phyloP scores from a whole-genome alignment of 2,888 invertebrate species.

The Agrochola litura region DNA sequence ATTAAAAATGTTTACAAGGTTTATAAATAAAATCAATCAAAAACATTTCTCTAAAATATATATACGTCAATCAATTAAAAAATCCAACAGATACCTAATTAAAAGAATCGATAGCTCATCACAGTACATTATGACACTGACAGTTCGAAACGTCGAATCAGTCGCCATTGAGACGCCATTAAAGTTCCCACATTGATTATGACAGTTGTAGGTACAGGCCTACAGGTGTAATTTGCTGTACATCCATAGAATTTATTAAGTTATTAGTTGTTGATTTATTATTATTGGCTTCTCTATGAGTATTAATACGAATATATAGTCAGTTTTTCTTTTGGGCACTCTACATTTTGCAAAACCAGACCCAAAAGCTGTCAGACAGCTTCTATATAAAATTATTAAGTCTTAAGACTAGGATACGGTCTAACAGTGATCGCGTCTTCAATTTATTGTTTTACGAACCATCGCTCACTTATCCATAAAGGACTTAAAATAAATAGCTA shows the following conservation, averaged over 20 bases:
- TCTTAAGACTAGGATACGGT: neutral
- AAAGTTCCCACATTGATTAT: slow-evolving; percentile 46
- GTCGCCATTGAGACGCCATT: slow-evolving; percentile 50
- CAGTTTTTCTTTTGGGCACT: neutral
- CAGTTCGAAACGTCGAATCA: slow-evolving; percentile 57
- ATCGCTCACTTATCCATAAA: neutral
- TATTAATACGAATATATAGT: neutral
- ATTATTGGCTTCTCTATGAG: slow-evolving; percentile 9
- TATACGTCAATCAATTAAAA: slow-evolving; percentile 43
- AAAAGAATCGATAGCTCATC: slow-evolving; percentile 37
- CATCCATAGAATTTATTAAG: slow-evolving; percentile 19
- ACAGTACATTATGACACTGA: slow-evolving; percentile 26
- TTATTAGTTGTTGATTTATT: slow-evolving; percentile 40
- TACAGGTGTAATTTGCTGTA: slow-evolving; percentile 31
- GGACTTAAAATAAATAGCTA: slow-evolving; percentile 17
- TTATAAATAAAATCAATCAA: slow-evolving; percentile 49
- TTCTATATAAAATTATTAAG: neutral
- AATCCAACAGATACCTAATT: slow-evolving; percentile 37
- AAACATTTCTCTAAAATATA: slow-evolving; percentile 14
- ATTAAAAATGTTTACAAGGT: slow-evolving; percentile 42
- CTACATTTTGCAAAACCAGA: neutral
- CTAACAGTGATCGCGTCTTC: neutral
- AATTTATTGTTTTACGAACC: neutral
- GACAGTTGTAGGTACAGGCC: slow-evolving; percentile 27
- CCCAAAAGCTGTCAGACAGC: neutral